phyloP scores from a whole-genome alignment of 2,113 vertebrate species.

The Ahaetulla prasina region DNA sequence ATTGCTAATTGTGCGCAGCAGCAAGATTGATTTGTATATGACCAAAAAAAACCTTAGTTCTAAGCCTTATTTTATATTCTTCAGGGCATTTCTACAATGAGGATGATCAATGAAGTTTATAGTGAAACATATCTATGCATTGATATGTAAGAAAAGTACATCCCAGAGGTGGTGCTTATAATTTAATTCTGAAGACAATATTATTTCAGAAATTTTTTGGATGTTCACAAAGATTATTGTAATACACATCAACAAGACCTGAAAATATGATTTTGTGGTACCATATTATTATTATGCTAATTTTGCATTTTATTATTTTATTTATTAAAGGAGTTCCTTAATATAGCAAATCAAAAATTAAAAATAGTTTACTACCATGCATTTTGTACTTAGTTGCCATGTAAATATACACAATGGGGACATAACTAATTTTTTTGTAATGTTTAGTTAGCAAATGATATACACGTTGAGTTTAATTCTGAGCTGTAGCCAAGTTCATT shows the following conservation, averaged over 20 bases:
- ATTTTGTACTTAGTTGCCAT: not conserved
- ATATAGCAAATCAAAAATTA: not conserved
- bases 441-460: not conserved
- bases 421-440: not conserved
- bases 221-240: not conserved
- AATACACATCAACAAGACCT: not conserved
- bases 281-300: not conserved
- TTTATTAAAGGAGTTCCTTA: not conserved
- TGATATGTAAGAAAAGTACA: not conserved
- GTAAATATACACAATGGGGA: no score
- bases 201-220: not conserved
- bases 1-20: not conserved
- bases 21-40: not conserved
- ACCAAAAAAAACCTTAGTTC: not conserved
- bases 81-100: not conserved
- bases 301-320: not conserved
- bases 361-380: not conserved
- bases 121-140: not conserved
- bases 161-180: not conserved
- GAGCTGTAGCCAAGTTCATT: not conserved
- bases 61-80: not conserved
- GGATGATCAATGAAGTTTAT: not conserved
- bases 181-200: not conserved
- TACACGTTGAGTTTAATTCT: not conserved
- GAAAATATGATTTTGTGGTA: not conserved